Percentiles rank a stretch among this genome's conserved stretches.
Evolutionary conservation across 2,113 vertebrate genomes (phyloP).

Genomic region (Mungos mungo): DNA sequence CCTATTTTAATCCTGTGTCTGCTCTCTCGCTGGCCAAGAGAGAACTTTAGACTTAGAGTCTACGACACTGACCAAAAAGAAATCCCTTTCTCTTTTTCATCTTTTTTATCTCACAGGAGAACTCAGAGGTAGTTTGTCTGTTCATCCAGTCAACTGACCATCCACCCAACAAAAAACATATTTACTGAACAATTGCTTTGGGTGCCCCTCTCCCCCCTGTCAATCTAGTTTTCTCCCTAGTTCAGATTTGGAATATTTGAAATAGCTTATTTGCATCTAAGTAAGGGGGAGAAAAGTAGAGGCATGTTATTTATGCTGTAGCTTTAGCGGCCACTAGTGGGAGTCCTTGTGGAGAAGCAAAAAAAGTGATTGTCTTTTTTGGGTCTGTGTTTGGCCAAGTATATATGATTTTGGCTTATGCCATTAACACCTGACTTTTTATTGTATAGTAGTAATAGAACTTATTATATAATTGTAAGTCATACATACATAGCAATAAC

Average conservation of each 20-base stretch:
- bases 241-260: background rate
- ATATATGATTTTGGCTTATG: background rate
- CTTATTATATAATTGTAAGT: background rate
- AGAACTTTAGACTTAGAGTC: too few species aligned
- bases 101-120: background rate
- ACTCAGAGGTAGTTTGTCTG: background rate
- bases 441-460: background rate
- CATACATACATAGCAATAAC: background rate
- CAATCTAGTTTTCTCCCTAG: background rate
- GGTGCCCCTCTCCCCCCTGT: background rate
- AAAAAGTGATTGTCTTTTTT: background rate
- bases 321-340: background rate
- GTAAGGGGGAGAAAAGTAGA: background rate
- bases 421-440: background rate
- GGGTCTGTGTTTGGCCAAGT: background rate
- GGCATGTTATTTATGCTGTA: background rate
- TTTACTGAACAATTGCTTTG: background rate
- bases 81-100: background rate
- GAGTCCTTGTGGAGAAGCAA: background rate
- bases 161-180: background rate
- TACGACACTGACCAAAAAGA: background rate
- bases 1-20: too few species aligned
- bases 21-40: too few species aligned
- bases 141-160: background rate
- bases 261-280: background rate